A percentile compares a stretch with the other conserved stretches of the same genome.
These are phyloP conservation scores for Tetheella fluctuosa DNA, from an alignment of 2,888 invertebrate genomes.

Conservation along the genomic window DNA sequence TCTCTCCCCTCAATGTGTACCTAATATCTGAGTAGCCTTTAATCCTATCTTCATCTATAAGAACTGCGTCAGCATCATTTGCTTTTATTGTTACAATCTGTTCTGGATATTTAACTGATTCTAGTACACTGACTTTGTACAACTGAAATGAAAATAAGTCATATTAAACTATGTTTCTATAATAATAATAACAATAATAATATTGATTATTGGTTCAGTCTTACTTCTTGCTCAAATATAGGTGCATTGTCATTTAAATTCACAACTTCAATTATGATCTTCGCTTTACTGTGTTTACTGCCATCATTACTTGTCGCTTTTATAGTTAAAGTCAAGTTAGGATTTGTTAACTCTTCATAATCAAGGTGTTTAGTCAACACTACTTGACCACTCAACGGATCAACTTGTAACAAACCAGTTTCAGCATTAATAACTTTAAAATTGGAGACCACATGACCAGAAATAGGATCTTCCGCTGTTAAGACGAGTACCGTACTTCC, in stretches of 20 bases:
- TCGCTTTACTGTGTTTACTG: conserved; percentile 86
- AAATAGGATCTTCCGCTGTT: conserved; percentile 88
- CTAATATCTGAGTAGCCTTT: conserved; percentile 88
- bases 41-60: conserved; percentile 81
- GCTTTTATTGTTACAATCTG: conserved; percentile 88
- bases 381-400: conserved; percentile 89
- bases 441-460: conserved; percentile 85
- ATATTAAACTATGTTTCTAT: not conserved
- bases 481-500: conserved; percentile 88
- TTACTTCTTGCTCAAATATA: conserved; percentile 86
- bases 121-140: conserved; percentile 88
- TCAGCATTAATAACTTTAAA: conserved; percentile 84
- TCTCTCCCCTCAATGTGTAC: conserved; percentile 89
- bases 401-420: conserved; percentile 82
- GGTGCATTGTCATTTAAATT: conserved; percentile 93
- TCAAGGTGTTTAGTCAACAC: conserved; percentile 89
- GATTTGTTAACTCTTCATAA: conserved; percentile 88
- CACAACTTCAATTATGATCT: conserved; percentile 87
- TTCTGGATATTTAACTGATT: conserved; percentile 87
- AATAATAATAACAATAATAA: not conserved
- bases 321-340: conserved; percentile 83
- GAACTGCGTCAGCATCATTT: conserved; percentile 87
- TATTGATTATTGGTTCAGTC: conserved; percentile 20
- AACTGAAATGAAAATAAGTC: conserved; percentile 61
- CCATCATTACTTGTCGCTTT: conserved; percentile 82